phyloP scores from a whole-genome alignment of 2,888 invertebrate genomes.

The Norana najaformis region DNA sequence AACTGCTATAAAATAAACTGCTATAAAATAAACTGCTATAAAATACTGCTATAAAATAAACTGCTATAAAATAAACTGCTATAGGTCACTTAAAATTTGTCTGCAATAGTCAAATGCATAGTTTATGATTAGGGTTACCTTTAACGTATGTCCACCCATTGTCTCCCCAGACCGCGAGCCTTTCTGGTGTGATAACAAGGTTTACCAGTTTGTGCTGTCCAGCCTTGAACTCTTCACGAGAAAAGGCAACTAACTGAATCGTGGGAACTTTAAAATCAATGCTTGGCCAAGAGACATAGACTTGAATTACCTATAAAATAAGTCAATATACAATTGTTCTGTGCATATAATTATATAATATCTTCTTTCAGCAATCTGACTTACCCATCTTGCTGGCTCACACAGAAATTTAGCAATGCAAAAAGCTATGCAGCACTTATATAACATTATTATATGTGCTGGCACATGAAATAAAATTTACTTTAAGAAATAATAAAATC shows the following conservation, averaged over 20 bases:
- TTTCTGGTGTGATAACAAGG: conserved; percentile 45
- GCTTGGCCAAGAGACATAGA: conserved; percentile 52
- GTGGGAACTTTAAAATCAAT: conserved; percentile 46
- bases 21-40: too few relatives aligned
- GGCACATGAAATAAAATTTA: background rate
- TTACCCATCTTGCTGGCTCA: background rate
- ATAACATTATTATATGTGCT: background rate
- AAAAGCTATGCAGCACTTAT: background rate
- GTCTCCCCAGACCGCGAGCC: conserved; percentile 52
- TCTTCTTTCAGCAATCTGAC: background rate
- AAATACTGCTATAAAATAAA: too few relatives aligned
- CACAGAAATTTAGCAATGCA: background rate
- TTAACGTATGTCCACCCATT: conserved; percentile 38
- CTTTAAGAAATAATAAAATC: background rate
- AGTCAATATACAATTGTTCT: background rate
- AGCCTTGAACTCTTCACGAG: conserved; percentile 35
- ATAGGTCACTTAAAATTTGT: too few relatives aligned
- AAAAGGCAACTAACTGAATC: conserved; percentile 50
- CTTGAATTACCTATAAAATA: conserved; percentile 50
- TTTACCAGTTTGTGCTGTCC: conserved; percentile 34
- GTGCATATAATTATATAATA: background rate
- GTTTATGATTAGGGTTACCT: background rate
- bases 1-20: too few relatives aligned
- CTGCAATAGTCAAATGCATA: background rate
- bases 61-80: too few relatives aligned